Evolutionary conservation across 2,113 vertebrate species (phyloP).

Genomic region (Rhinoptilus africanus): DNA sequence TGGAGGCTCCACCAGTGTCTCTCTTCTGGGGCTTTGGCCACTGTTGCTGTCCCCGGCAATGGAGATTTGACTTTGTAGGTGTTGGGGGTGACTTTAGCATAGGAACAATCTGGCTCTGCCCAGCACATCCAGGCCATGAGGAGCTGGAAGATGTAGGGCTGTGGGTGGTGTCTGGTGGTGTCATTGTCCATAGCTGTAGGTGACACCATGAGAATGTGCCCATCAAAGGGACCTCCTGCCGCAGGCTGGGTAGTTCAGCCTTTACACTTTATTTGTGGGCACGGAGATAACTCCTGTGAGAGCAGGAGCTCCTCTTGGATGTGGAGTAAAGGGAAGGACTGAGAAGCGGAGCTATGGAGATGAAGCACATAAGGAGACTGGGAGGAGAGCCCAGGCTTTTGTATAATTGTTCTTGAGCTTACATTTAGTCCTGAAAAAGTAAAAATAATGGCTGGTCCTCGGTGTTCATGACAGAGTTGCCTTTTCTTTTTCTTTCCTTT

Average conservation of each 20-base stretch:
- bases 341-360: neutral
- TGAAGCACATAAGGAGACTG: neutral
- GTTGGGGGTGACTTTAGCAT: neutral
- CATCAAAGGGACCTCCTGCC: neutral
- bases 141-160: neutral
- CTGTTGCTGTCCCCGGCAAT: neutral
- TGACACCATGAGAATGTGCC: neutral
- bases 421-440: neutral
- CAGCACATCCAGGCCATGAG: fast-evolving
- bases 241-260: neutral
- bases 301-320: neutral
- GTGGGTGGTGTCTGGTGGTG: fast-evolving
- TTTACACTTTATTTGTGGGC: neutral
- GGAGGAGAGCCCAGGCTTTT: neutral
- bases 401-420: neutral
- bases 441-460: neutral
- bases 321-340: neutral
- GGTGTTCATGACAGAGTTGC: fast-evolving
- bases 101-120: neutral
- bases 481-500: neutral
- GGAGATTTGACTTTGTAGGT: neutral
- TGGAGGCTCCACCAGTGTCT: too few species aligned
- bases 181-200: neutral
- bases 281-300: neutral
- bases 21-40: neutral